A percentile compares a stretch with the other conserved stretches of the same genome.
These are phyloP conservation scores for Lophius piscatorius DNA, from an alignment of 2,113 vertebrate species.

Conservation along the genomic window DNA sequence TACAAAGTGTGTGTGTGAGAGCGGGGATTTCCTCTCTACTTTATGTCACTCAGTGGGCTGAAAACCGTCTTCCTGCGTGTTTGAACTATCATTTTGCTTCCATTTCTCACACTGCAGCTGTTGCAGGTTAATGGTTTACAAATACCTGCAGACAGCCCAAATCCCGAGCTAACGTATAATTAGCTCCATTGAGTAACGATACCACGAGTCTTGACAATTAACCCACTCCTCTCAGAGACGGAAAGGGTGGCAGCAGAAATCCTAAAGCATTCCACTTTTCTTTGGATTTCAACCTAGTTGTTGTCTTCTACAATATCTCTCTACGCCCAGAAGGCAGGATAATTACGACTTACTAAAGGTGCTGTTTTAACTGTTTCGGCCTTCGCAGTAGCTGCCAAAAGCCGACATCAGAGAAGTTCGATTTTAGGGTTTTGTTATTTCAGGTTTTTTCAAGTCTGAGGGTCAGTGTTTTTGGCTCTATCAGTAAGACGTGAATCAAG, in stretches of 20 bases:
- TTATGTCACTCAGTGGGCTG: constrained; percentile 44
- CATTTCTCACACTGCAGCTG: constrained; percentile 47
- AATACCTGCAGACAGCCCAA: constrained; percentile 58
- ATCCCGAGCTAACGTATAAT: constrained; percentile 60
- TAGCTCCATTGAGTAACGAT: constrained; percentile 56
- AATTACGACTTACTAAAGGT: constrained; percentile 49
- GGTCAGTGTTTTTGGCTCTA: no score
- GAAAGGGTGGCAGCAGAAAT: constrained; percentile 30
- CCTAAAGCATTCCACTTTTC: constrained; percentile 41
- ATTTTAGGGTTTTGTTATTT: constrained; percentile 24
- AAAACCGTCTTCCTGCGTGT: constrained; percentile 41
- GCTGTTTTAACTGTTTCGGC: constrained; percentile 25
- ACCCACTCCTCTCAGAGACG: constrained; percentile 38
- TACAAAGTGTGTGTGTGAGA: constrained; percentile 37
- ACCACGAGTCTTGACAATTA: constrained; percentile 62
- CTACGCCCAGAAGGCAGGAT: constrained; percentile 49
- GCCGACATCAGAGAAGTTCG: constrained; percentile 2
- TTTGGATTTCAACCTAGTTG: constrained; percentile 56
- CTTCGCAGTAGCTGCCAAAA: neutral
- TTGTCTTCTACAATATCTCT: constrained; percentile 36
- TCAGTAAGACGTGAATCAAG: constrained; percentile 36
- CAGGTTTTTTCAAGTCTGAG: neutral
- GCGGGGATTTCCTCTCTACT: constrained; percentile 59
- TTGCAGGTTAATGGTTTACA: constrained; percentile 71
- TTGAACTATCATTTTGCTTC: constrained; percentile 36